These are phyloP conservation scores for Rhombomys opimus DNA, from an alignment of 2,113 vertebrate species.

Conservation along the genomic window DNA sequence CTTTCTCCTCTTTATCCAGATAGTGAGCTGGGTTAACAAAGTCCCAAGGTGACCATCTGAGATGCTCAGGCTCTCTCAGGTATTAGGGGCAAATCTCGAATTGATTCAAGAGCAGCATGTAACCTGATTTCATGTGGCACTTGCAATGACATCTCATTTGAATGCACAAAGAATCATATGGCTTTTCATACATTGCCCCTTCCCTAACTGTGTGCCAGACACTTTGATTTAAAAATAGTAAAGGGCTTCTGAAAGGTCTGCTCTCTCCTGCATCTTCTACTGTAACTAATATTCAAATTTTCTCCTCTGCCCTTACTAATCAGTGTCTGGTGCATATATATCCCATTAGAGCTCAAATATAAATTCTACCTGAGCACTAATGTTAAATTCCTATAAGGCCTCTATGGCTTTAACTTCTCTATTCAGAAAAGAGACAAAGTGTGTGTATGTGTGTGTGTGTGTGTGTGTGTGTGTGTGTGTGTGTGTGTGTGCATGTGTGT, in stretches of 20 bases:
- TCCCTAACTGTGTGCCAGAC: not conserved
- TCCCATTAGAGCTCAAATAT: not conserved
- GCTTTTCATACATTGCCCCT: not conserved
- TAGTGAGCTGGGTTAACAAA: not conserved
- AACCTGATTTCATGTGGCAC: not conserved
- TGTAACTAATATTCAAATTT: not conserved
- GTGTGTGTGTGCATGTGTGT: not conserved
- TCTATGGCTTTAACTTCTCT: not conserved
- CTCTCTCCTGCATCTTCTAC: not conserved
- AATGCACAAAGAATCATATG: not conserved
- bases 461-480: rapidly evolving
- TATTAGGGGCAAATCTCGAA: not conserved
- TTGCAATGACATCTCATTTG: not conserved
- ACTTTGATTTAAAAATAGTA: not conserved
- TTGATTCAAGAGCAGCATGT: not conserved
- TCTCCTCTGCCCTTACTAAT: not conserved
- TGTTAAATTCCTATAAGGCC: not conserved
- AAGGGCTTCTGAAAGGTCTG: not conserved
- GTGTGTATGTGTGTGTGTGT: not conserved
- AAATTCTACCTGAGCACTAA: not conserved
- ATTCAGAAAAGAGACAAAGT: not conserved
- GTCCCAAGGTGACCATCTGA: not conserved
- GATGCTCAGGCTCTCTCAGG: not conserved
- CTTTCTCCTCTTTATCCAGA: not conserved
- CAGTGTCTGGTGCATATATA: not conserved